Percentiles rank a stretch among this genome's conserved stretches.
These are phyloP conservation scores for Clunio marinus DNA, from an alignment of 2,888 invertebrate genomes.

Conservation along the genomic window DNA sequence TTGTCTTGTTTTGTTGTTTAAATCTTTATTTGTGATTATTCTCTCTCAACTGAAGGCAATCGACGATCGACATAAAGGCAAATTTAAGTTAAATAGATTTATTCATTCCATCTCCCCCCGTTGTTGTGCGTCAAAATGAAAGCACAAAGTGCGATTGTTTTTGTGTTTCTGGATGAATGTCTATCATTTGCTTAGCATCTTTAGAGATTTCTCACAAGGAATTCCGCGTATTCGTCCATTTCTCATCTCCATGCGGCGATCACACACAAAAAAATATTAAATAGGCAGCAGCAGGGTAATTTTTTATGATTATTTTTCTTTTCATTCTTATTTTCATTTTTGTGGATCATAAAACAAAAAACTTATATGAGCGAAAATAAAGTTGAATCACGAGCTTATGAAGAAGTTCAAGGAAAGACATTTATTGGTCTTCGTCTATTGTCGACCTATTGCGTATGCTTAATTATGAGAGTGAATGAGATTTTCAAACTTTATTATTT, in stretches of 20 bases:
- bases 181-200: background rate
- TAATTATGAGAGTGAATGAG: too few species aligned
- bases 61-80: background rate
- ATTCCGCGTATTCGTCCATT: constrained; percentile 20
- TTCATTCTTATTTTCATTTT: constrained; percentile 37
- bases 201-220: background rate
- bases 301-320: constrained; percentile 39
- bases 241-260: background rate
- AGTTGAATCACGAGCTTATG: constrained; percentile 1
- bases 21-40: constrained; percentile 6
- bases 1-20: background rate
- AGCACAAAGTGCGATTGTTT: background rate
- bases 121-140: too few species aligned
- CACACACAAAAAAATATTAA: background rate
- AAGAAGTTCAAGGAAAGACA: constrained; percentile 31
- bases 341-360: constrained; percentile 38
- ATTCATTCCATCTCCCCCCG: background rate
- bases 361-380: too few species aligned
- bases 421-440: too few species aligned
- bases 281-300: constrained; percentile 9
- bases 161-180: background rate
- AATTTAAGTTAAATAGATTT: background rate
- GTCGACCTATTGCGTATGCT: too few species aligned
- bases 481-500: background rate
- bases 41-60: too few species aligned